phyloP scores from a whole-genome alignment of 2,888 invertebrate species.

The Ochropleura leucogaster region DNA sequence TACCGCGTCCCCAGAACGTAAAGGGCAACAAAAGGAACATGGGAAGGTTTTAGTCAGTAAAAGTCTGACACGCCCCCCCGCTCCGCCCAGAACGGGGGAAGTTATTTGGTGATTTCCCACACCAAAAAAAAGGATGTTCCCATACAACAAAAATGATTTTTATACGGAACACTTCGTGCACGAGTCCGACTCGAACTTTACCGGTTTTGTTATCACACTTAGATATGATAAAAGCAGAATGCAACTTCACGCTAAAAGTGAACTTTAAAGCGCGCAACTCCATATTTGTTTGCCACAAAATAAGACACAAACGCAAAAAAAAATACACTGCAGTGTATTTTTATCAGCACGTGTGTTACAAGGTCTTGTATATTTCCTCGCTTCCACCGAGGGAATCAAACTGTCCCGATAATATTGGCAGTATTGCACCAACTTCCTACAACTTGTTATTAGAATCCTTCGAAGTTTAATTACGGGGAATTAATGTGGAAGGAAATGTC shows the following conservation, averaged over 20 bases:
- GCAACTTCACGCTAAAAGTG: neutral
- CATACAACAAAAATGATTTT: no score
- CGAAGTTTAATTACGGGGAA: neutral
- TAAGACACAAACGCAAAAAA: neutral
- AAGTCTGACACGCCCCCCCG: no score
- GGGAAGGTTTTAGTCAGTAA: no score
- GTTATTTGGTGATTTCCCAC: no score
- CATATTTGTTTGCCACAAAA: neutral
- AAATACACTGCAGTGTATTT: slow-evolving; percentile 12
- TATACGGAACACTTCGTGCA: no score
- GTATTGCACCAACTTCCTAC: neutral
- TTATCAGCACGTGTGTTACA: slow-evolving; percentile 11
- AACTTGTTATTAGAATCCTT: slow-evolving; percentile 2
- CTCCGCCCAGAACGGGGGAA: no score
- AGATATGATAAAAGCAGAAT: no score
- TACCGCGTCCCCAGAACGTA: no score
- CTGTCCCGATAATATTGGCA: slow-evolving; percentile 18
- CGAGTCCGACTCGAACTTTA: no score
- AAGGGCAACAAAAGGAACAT: no score
- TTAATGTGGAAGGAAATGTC: neutral
- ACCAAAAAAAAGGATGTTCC: no score
- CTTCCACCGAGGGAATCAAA: slow-evolving; percentile 9
- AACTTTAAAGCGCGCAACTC: neutral
- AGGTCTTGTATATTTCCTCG: slow-evolving; percentile 1
- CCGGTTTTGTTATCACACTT: no score